phyloP scores from a whole-genome alignment of 1,140 invertebrate genomes.

The Whitmania pigra region DNA sequence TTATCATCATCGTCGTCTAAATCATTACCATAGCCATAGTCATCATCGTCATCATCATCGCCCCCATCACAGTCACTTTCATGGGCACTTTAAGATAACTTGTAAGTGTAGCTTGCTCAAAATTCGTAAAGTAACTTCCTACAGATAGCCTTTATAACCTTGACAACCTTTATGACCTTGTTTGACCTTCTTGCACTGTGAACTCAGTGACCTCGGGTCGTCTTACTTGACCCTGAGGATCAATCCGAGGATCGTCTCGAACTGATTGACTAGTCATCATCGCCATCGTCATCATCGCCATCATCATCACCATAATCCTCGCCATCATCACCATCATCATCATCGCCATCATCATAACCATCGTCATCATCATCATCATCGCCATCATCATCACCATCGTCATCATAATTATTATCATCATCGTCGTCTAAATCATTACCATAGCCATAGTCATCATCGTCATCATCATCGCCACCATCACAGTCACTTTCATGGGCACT shows the following conservation, averaged over 20 bases:
- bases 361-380: background rate
- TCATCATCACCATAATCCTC: background rate
- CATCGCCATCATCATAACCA: background rate
- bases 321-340: background rate
- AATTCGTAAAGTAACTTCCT: no score
- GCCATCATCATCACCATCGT: background rate
- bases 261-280: no score
- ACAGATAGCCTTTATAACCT: no score
- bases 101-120: no score
- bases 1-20: background rate
- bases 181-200: no score
- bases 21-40: no score
- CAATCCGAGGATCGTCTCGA: no score
- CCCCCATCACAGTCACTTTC: background rate
- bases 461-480: background rate
- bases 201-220: no score
- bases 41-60: background rate
- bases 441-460: background rate
- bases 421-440: background rate
- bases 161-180: no score
- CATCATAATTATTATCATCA: background rate
- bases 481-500: no score
- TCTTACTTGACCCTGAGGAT: no score
- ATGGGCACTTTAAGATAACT: no score
- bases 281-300: background rate